Percentiles rank a stretch among this genome's conserved stretches.
phyloP scores from a whole-genome alignment of 92 coral and sea anemone genomes.

The Paramuricea clavata region DNA sequence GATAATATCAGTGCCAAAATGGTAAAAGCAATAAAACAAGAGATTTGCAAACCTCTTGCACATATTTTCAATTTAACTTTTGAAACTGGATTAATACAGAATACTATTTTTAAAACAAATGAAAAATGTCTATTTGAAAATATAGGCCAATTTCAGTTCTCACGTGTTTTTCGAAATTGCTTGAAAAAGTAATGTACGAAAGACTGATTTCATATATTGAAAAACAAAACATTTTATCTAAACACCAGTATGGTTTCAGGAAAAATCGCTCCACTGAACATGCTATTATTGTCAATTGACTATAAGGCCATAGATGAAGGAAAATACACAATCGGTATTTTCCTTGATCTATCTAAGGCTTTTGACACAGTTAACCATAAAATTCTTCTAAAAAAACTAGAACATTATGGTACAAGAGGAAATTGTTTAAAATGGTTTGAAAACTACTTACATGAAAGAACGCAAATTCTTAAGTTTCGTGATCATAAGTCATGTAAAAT shows the following conservation, averaged over 20 bases:
- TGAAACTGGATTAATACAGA: slow-evolving; percentile 37
- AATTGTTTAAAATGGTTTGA: slow-evolving; percentile 29
- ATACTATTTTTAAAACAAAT: slow-evolving; percentile 9
- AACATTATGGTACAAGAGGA: slow-evolving; percentile 52
- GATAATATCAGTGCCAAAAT: slow-evolving; percentile 20
- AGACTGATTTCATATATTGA: not conserved
- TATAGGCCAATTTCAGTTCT: slow-evolving; percentile 53
- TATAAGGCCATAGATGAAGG: not conserved
- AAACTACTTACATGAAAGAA: slow-evolving; percentile 32
- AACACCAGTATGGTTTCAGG: slow-evolving; percentile 27
- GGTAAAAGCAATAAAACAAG: not conserved
- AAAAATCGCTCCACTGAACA: not conserved
- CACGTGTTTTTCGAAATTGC: slow-evolving; percentile 34
- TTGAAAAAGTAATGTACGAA: slow-evolving; percentile 26
- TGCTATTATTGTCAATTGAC: not conserved
- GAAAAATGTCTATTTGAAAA: not conserved
- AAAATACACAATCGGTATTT: slow-evolving; percentile 26
- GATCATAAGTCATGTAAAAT: not conserved
- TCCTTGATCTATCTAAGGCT: slow-evolving; percentile 50
- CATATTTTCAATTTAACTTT: slow-evolving; percentile 37
- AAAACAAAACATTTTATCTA: not conserved
- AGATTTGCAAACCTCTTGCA: not conserved
- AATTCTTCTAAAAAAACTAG: not conserved
- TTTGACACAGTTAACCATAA: slow-evolving; percentile 44
- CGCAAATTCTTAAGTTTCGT: slow-evolving; percentile 29